Percentiles rank a stretch among this genome's conserved stretches.
Evolutionary conservation across 2,888 invertebrate genomes (phyloP).

Genomic region (Rhagophthalmus giganteus): DNA sequence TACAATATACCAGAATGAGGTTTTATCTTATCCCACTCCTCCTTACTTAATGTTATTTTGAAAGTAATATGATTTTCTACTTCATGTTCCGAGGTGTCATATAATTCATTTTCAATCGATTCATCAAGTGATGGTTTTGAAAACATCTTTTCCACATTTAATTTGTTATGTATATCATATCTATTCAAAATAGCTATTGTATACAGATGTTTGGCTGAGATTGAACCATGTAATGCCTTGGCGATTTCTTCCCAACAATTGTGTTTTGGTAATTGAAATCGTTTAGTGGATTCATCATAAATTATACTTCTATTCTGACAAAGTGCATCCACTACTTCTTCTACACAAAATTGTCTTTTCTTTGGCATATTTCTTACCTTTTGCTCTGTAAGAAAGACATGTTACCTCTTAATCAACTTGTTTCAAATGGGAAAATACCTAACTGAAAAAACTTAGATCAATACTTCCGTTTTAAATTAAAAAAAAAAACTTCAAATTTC

Average conservation of each 20-base stretch:
- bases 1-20: not conserved
- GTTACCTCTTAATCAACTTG: too few species aligned
- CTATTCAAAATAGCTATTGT: not conserved
- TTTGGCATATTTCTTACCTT: conserved; percentile 1
- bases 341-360: not conserved
- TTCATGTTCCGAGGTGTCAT: not conserved
- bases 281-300: not conserved
- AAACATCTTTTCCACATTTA: not conserved
- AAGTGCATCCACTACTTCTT: not conserved
- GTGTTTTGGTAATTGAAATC: not conserved
- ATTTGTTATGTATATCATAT: not conserved
- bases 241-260: conserved; percentile 1
- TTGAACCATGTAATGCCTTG: not conserved
- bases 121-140: not conserved
- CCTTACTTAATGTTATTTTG: not conserved
- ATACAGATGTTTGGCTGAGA: not conserved
- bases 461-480: too few species aligned
- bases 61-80: conserved; percentile 1
- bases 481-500: too few species aligned
- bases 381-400: too few species aligned
- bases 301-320: not conserved
- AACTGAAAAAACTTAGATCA: too few species aligned
- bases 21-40: conserved; percentile 4
- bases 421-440: too few species aligned
- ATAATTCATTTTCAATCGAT: not conserved